phyloP scores from a whole-genome alignment of 2,113 vertebrate genomes.

The Ursus arctos region DNA sequence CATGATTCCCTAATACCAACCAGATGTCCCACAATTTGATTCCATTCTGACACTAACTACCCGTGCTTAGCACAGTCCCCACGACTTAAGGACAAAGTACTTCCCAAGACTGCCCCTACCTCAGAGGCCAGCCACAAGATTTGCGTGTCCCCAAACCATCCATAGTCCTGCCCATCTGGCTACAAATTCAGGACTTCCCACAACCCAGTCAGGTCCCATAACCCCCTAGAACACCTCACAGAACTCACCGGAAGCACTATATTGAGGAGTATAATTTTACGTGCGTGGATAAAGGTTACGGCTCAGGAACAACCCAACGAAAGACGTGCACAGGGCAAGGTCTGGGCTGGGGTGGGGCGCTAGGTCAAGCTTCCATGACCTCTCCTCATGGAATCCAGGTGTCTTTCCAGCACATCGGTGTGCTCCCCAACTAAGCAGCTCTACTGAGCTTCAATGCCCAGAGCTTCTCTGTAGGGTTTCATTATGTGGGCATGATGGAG shows the following conservation, averaged over 20 bases:
- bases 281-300: neutral
- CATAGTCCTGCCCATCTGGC: neutral
- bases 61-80: neutral
- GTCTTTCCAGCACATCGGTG: neutral
- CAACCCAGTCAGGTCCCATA: neutral
- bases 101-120: neutral
- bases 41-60: neutral
- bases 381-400: neutral
- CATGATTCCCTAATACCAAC: neutral
- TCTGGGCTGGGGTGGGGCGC: neutral
- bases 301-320: neutral
- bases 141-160: neutral
- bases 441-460: neutral
- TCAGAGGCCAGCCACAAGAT: neutral
- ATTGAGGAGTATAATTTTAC: neutral
- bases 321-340: neutral
- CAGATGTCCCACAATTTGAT: neutral
- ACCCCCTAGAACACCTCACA: neutral
- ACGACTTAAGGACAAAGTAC: neutral
- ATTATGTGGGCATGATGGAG: neutral
- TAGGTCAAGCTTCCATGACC: neutral
- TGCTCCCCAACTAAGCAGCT: neutral
- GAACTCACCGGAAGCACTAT: neutral
- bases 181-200: neutral
- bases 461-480: neutral